Conservation (phyloP, 2,797 vertebrate genomes). For the Rhinophrynus dorsalis region DNA sequence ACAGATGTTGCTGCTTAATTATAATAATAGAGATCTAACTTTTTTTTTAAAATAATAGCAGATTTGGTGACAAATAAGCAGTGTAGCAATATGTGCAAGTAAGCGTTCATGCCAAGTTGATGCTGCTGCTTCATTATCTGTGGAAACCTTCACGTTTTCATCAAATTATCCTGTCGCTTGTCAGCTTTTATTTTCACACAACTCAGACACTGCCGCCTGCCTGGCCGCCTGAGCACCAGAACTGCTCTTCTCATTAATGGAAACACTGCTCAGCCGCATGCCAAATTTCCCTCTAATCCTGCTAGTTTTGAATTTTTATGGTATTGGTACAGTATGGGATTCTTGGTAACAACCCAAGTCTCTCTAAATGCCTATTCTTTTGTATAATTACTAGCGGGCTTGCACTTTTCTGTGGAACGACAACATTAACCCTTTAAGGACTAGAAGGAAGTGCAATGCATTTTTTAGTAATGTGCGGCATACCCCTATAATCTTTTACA, state of each 20-base stretch:
- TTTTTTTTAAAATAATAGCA: conserved; percentile 33
- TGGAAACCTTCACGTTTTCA: conserved; percentile 21
- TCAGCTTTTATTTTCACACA: conserved; percentile 27
- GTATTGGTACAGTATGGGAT: not conserved
- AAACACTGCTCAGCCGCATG: conserved; percentile 11
- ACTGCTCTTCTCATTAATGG: conserved; percentile 24
- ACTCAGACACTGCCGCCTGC: conserved; percentile 5
- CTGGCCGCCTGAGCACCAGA: conserved; percentile 3
- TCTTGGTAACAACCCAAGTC: not conserved
- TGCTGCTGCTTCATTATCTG: conserved; percentile 20
- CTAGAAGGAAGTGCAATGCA: too few species aligned
- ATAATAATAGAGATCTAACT: conserved; percentile 11
- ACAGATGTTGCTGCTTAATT: conserved; percentile 17
- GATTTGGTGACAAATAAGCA: conserved; percentile 27
- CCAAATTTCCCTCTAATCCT: conserved; percentile 9
- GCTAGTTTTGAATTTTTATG: not conserved
- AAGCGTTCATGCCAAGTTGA: conserved; percentile 12
- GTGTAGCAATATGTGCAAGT: conserved; percentile 6
- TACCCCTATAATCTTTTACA: too few species aligned
- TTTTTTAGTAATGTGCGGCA: too few species aligned
- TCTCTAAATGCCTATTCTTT: not conserved
- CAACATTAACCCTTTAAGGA: too few species aligned
- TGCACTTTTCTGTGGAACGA: too few species aligned
- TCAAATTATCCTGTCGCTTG: conserved; percentile 38
- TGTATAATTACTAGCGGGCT: too few species aligned